These are phyloP conservation scores for Atethmia centrago DNA, from an alignment of 2,888 invertebrate genomes.

Conservation along the genomic window DNA sequence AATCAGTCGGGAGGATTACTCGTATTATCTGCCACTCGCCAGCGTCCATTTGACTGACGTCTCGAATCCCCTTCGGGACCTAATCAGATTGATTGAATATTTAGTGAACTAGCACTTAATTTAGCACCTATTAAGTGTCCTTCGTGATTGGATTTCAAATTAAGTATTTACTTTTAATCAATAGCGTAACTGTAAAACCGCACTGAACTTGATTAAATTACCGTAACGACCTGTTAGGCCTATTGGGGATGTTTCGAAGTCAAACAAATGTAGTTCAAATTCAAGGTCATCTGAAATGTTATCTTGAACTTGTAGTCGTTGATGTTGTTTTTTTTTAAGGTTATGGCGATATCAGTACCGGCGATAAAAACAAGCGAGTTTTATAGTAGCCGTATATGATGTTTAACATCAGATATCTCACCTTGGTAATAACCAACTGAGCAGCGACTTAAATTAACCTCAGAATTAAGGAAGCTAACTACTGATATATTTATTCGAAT, in stretches of 20 bases:
- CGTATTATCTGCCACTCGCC: neutral
- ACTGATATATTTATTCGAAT: too few species aligned
- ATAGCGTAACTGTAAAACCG: constrained; percentile 24
- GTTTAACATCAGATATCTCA: too few species aligned
- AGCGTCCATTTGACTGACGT: too few species aligned
- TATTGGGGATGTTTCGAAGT: neutral
- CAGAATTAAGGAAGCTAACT: too few species aligned
- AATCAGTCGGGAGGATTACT: neutral
- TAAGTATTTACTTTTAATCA: constrained; percentile 30
- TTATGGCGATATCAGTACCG: neutral
- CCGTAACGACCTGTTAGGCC: neutral
- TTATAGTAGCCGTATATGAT: too few species aligned
- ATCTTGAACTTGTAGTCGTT: neutral
- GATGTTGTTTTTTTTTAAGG: neutral
- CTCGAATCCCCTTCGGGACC: neutral
- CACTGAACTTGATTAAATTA: constrained; percentile 34
- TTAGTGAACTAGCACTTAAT: constrained; percentile 3
- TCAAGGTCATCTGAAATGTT: constrained; percentile 23
- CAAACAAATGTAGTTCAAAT: constrained; percentile 13
- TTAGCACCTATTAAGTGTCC: neutral
- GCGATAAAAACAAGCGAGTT: too few species aligned
- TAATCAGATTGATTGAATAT: neutral
- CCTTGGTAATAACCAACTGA: too few species aligned
- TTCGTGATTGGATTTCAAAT: constrained; percentile 18
- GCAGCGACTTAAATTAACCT: too few species aligned